phyloP scores from a whole-genome alignment of 2,797 vertebrate species.

The Salmo trutta region DNA sequence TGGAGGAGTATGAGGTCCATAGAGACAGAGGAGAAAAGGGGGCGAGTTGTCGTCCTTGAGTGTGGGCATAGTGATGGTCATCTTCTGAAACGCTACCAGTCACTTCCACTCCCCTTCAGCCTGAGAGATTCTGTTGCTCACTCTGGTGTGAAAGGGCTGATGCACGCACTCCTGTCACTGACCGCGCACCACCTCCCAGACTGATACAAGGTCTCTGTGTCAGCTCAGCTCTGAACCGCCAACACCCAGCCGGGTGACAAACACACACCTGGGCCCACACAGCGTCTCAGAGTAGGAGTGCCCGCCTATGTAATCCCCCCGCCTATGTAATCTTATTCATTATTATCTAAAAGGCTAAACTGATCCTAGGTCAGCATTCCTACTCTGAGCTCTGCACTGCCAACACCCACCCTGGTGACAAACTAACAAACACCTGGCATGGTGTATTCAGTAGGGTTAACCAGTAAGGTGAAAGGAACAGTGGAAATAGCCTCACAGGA shows the following conservation, averaged over 20 bases:
- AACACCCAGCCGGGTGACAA: neutral
- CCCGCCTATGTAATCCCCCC: too few species aligned
- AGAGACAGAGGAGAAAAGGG: neutral
- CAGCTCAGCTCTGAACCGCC: neutral
- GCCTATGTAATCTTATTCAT: too few species aligned
- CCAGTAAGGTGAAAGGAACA: too few species aligned
- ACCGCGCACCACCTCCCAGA: neutral
- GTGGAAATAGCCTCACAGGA: too few species aligned
- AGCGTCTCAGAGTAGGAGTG: neutral
- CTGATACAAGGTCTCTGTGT: neutral
- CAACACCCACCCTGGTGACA: too few species aligned
- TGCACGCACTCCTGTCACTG: neutral
- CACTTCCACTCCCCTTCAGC: conserved; percentile 56
- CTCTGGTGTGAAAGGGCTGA: conserved; percentile 35
- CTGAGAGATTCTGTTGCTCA: conserved; percentile 26
- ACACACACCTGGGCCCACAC: neutral
- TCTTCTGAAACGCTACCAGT: conserved; percentile 50
- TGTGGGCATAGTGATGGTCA: conserved; percentile 30
- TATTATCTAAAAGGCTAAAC: neutral
- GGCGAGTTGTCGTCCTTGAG: conserved; percentile 23
- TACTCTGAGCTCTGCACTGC: too few species aligned
- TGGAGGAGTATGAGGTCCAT: neutral
- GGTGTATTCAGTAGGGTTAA: too few species aligned
- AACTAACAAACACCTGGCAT: too few species aligned
- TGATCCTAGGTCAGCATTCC: too few species aligned